Percentiles rank a stretch among this genome's conserved stretches.
Conservation (phyloP, 2,113 vertebrate genomes). For the Pygoscelis antarcticus region DNA sequence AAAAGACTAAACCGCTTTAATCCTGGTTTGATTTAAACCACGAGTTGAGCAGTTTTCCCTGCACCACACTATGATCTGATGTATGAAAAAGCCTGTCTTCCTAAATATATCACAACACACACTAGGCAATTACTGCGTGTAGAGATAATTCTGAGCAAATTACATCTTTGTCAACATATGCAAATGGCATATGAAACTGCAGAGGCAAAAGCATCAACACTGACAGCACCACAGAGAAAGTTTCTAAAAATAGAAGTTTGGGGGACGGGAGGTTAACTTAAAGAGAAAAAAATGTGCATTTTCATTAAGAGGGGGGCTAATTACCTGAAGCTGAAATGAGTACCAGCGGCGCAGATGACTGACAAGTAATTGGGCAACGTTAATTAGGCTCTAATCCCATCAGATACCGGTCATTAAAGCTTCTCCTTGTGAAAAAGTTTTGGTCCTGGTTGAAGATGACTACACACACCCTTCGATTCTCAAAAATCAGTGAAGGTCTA, state of each 20-base stretch:
- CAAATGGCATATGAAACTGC: not conserved
- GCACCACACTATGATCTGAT: not conserved
- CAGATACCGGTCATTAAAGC: not conserved
- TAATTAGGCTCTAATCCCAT: not conserved
- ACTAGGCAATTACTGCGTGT: not conserved
- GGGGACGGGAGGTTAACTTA: not conserved
- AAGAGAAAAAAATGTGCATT: not conserved
- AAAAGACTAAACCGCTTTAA: not conserved
- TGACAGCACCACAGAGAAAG: not conserved
- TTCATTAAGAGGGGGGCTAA: not conserved
- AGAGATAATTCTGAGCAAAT: not conserved
- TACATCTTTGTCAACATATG: not conserved
- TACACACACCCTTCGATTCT: not conserved
- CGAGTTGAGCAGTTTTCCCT: not conserved
- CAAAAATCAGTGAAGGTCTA: not conserved
- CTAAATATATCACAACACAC: not conserved
- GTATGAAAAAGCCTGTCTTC: not conserved
- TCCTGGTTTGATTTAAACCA: not conserved
- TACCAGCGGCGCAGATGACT: not conserved
- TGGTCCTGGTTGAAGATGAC: not conserved
- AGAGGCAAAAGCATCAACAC: not conserved
- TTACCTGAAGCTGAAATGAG: not conserved
- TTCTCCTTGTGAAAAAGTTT: not conserved
- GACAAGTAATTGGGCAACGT: not conserved
- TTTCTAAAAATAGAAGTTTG: not conserved